A percentile compares a stretch with the other conserved stretches of the same genome.
Evolutionary conservation across 2,113 vertebrate species (phyloP).

Genomic region (Coreoperca whiteheadi): DNA sequence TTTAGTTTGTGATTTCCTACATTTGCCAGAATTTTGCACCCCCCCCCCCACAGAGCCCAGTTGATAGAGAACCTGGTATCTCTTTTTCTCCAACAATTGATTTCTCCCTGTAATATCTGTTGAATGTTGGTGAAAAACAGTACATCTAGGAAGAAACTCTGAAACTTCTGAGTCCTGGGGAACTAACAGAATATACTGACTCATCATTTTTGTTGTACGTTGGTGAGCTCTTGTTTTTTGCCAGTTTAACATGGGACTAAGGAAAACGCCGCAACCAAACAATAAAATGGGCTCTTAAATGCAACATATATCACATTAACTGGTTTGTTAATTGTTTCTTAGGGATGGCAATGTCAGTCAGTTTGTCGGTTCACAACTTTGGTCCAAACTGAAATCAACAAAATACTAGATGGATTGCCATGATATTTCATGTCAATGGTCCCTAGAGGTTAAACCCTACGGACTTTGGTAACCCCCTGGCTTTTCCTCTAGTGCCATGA

Average conservation of each 20-base stretch:
- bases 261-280: not conserved
- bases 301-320: not conserved
- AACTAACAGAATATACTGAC: not conserved
- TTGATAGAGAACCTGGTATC: slow-evolving; percentile 40
- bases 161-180: not conserved
- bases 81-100: slow-evolving; percentile 24
- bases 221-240: not conserved
- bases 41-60: slow-evolving; percentile 26
- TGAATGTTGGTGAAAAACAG: slow-evolving; percentile 12
- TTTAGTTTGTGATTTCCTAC: slow-evolving; percentile 57
- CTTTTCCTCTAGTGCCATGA: not conserved
- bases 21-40: slow-evolving; percentile 24
- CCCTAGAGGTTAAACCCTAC: no score
- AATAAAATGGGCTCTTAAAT: not conserved
- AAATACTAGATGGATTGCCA: not conserved
- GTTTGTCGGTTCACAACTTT: no score
- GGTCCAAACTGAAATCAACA: not conserved
- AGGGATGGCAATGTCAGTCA: not conserved
- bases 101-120: not conserved
- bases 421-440: no score
- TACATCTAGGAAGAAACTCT: not conserved
- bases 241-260: not conserved
- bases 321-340: not conserved
- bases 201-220: not conserved
- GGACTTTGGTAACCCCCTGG: no score